phyloP scores from a whole-genome alignment of 2,113 vertebrate genomes.

The Telmatochromis sp. region DNA sequence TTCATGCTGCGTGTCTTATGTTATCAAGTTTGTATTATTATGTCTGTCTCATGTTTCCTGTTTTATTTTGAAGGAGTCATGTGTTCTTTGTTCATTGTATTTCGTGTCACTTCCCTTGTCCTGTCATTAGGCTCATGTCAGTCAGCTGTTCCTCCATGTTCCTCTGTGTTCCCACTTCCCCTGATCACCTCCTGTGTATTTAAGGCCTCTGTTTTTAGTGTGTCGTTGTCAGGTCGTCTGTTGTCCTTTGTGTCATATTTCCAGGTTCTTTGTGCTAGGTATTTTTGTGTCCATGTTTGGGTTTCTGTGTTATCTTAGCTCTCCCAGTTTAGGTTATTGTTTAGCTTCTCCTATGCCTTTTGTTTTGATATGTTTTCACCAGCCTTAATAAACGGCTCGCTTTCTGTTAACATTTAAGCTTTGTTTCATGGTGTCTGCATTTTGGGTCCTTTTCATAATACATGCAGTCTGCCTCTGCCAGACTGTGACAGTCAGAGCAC shows the following conservation, averaged over 20 bases:
- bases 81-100: background rate
- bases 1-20: background rate
- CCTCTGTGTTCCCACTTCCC: background rate
- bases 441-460: background rate
- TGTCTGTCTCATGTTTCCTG: background rate
- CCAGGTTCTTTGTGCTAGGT: background rate
- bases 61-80: background rate
- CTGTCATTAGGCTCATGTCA: background rate
- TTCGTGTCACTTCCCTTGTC: background rate
- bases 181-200: background rate
- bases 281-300: background rate
- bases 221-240: accelerated
- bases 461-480: background rate
- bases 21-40: background rate
- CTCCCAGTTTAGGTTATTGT: background rate
- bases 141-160: background rate
- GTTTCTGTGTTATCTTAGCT: background rate
- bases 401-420: background rate
- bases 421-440: background rate
- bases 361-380: background rate
- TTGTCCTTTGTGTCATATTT: background rate
- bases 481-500: background rate
- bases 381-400: background rate
- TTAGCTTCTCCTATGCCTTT: background rate
- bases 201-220: background rate